Percentiles rank a stretch among this genome's conserved stretches.
Evolutionary conservation across 2,888 invertebrate species (phyloP).

Genomic region (Myopa tessellatipennis): DNA sequence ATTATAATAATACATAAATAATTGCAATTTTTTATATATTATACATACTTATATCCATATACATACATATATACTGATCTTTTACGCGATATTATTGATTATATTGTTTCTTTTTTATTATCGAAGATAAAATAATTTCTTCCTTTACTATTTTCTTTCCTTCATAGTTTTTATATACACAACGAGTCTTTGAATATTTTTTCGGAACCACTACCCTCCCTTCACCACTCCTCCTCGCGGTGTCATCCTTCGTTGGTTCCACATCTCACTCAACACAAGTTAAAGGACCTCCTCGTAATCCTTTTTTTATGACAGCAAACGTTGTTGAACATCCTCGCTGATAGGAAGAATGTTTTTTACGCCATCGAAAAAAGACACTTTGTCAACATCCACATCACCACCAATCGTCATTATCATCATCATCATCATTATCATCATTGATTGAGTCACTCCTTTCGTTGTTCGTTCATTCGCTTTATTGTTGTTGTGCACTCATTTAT

Average conservation of each 20-base stretch:
- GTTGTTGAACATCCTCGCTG: conserved; percentile 7
- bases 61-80: too few relatives aligned
- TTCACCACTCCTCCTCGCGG: background rate
- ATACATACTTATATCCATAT: too few relatives aligned
- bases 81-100: too few relatives aligned
- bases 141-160: background rate
- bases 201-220: too few relatives aligned
- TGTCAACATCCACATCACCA: background rate
- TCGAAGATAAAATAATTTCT: too few relatives aligned
- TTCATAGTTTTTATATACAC: background rate
- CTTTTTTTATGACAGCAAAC: conserved; percentile 19
- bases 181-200: too few relatives aligned
- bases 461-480: background rate
- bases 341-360: background rate
- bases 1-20: too few relatives aligned
- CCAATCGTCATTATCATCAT: too few relatives aligned
- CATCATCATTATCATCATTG: background rate
- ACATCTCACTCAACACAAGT: background rate
- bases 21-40: too few relatives aligned
- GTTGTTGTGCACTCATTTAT: background rate
- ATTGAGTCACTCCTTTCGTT: background rate
- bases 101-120: too few relatives aligned
- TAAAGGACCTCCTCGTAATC: background rate
- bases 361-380: background rate
- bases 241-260: background rate